Percentiles rank a stretch among this genome's conserved stretches.
phyloP scores from a whole-genome alignment of 2,113 vertebrate genomes.

The Rana temporaria region DNA sequence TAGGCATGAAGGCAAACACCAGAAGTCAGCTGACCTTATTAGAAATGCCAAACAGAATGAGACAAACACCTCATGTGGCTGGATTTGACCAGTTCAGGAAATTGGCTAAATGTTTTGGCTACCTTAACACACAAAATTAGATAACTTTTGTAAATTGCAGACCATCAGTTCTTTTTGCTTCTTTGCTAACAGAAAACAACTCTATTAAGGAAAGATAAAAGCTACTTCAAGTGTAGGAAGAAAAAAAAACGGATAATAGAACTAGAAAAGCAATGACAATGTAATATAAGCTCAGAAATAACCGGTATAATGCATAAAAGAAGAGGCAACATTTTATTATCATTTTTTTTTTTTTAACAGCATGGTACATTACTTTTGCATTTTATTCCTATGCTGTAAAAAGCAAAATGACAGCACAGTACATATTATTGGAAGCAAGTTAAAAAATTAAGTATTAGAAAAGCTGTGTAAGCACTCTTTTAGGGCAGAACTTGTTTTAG shows the following conservation, averaged over 20 bases:
- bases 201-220: background rate
- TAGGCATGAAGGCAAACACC: too few species aligned
- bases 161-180: background rate
- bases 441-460: background rate
- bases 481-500: conserved; percentile 5
- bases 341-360: background rate
- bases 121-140: too few species aligned
- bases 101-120: too few species aligned
- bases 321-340: too few species aligned
- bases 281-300: background rate
- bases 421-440: background rate
- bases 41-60: too few species aligned
- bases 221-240: background rate
- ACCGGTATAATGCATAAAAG: background rate
- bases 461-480: background rate
- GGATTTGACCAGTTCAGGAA: too few species aligned
- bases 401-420: conserved; percentile 4
- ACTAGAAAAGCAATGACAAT: background rate
- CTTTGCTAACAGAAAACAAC: background rate
- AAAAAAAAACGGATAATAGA: background rate
- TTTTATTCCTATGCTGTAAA: background rate
- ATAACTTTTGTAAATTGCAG: too few species aligned
- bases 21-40: too few species aligned
- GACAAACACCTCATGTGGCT: too few species aligned
- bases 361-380: background rate